Conservation (phyloP, 2,113 vertebrate species). For the Lethenteron reissneri region DNA sequence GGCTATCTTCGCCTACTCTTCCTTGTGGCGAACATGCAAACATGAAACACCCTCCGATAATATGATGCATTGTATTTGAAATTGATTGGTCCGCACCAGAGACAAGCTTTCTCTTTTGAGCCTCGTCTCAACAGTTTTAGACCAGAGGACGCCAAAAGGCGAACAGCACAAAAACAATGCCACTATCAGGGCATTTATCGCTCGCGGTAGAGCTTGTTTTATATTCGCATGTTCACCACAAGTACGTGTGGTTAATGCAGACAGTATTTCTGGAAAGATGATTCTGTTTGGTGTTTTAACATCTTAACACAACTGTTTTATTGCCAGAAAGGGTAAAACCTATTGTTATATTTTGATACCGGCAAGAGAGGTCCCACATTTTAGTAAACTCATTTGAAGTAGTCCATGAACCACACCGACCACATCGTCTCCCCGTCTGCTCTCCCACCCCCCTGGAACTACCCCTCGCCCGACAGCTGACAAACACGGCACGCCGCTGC, state of each 20-base stretch:
- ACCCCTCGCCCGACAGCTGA: constrained; percentile 28
- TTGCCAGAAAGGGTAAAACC: too few species aligned
- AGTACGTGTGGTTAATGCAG: too few species aligned
- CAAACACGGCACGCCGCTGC: constrained; percentile 61
- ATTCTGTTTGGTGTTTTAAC: not conserved
- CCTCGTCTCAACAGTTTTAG: too few species aligned
- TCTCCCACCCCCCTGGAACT: not conserved
- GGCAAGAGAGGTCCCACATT: not conserved
- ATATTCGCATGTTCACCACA: too few species aligned
- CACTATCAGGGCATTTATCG: too few species aligned
- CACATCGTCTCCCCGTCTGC: not conserved
- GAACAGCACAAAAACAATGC: too few species aligned
- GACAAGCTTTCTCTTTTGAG: too few species aligned
- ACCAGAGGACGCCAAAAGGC: too few species aligned
- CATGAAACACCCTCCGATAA: not conserved
- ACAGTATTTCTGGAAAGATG: not conserved
- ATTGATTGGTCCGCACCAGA: too few species aligned
- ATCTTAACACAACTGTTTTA: not conserved
- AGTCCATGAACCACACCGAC: not conserved
- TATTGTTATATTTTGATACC: not conserved
- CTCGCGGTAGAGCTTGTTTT: too few species aligned
- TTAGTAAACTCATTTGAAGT: not conserved
- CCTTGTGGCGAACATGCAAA: not conserved
- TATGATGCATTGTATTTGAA: too few species aligned
- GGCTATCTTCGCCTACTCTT: not conserved